Evolutionary conservation across 2,113 vertebrate species (phyloP), one percentile per base, ranked within the genome.

Genomic region (Alligator mississippiensis): DNA sequence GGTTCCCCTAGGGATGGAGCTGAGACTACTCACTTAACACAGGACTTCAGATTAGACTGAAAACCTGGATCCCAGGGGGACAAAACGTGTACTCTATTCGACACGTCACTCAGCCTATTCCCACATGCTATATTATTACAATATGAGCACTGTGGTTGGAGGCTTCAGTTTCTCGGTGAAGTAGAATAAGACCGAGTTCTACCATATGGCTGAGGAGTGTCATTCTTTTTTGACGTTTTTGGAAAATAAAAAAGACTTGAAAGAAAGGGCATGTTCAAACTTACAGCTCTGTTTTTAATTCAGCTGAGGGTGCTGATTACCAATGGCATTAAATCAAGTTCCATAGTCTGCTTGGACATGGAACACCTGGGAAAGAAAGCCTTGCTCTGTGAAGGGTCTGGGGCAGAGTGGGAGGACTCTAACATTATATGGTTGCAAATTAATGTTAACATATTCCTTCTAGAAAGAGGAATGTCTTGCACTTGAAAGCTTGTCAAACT

Each of bases 251-350:
- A 95, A 79, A 92, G 82, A 88, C 15, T 25, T 2, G 70, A 85
- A 96, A 96, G 89, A 97, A 97, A 92, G 89, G 90, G 72, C 95
- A 80, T 8, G 61, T 64, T 88, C 79, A 78, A 70, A 75, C 91
- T 96, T 97, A 90, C 57, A 86, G 47, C 55, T 81, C 60, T 82
- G 85, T 84, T 97, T 97, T 94, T 93, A 96, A 95, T 96, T 91
- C 93, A 92, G 70, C 84, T 93, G 66, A 88, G 54, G 30, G 90
- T 89, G 83, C 92, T 96, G 90, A 95, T 92, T 96, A 95, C 92
- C 30, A 85, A 79, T 3, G 3, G 30, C 72, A 74, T 84, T 96
- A 96, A 97, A 94, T 97, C 85, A 95, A 0, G 1, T 62, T 80
- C 28, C 0, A 0, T 66, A 72, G 78, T 57, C 61, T 77, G 87